Base-by-base conservation (phyloP, 1,140 invertebrate genomes). In the Sarcophaga bullata region DNA sequence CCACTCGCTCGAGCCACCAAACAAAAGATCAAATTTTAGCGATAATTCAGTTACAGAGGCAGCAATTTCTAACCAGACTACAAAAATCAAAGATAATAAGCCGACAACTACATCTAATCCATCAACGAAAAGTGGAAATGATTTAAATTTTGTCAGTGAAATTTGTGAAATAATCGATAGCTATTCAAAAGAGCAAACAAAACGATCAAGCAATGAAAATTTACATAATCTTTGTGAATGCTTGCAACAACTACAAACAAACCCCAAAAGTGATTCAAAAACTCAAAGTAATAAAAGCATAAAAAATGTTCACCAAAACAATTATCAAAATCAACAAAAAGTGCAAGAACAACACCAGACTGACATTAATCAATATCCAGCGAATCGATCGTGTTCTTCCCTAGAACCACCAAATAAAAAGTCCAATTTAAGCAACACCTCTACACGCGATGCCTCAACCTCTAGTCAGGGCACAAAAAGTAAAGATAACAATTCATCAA, bases 211-310 rank as follows among this genome's bases (percentile, higher is more conserved):
- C 25, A 37, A 37, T 37, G 25, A 37, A n/a, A 87, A 86, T 48
- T 75, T 89, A 73, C 85, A 89, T 72, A 88, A 86, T 68, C 84
- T 89, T 13, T 89, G 87, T 83, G 89, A 89, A 81, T 86, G 87
- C 72, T 87, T 89, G 54, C 80, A 80, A 58, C 82, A 83, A 62
- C 62, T 83, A 25, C 62, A 83, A 73, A 83, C 80, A 49, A 83
- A 83, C 75, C 47, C 68, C 58, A 73, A 78, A 48, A 15, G 25
- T 15, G 80, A 72, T 54, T 15, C 73, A 37, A 76, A 48, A 68
- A 19, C 17, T 25, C 9, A 8, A 10, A 19, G n/a, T 8, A 76
- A 47, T n/a, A n/a, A 15, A 47, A n/a, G 13, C 8, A 48, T 5
- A 8, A 78, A 78, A 50, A 82, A 72, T 15, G 5, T n/a, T n/a